Evolutionary conservation across 1,140 invertebrate genomes (phyloP).

Genomic region (Drosophila arizonae): DNA sequence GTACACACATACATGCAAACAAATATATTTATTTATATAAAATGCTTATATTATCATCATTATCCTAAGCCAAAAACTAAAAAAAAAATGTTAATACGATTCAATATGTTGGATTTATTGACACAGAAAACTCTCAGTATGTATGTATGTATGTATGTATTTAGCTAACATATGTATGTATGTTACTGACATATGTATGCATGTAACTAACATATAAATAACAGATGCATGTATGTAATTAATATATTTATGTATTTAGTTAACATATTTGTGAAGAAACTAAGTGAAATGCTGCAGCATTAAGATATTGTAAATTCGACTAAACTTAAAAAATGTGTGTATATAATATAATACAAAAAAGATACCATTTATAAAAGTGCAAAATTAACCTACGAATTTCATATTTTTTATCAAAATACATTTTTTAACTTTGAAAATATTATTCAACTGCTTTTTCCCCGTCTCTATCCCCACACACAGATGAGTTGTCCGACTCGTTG

Average conservation of each 20-base stretch:
- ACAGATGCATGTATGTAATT: too few relatives aligned
- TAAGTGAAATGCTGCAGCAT: too few relatives aligned
- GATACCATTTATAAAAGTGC: too few relatives aligned
- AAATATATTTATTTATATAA: not conserved
- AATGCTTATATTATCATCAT: not conserved
- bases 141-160: not conserved
- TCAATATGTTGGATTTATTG: not conserved
- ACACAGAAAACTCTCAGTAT: not conserved
- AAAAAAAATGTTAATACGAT: not conserved
- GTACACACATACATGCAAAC: slow-evolving; percentile 6
- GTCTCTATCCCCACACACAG: slow-evolving; percentile 25
- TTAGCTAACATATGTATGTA: not conserved
- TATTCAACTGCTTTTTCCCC: not conserved
- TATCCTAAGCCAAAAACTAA: not conserved
- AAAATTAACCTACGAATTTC: too few relatives aligned
- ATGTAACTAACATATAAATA: too few relatives aligned
- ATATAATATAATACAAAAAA: too few relatives aligned
- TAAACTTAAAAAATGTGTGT: too few relatives aligned
- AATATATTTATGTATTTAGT: too few relatives aligned
- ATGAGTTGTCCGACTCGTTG: slow-evolving; percentile 70
- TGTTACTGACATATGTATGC: not conserved
- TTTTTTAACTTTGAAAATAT: not conserved
- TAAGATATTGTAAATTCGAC: too few relatives aligned
- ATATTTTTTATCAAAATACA: not conserved
- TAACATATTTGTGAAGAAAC: too few relatives aligned